Evolutionary conservation across 2,888 invertebrate species (phyloP).

Genomic region (Melangyna quadrimaculata): DNA sequence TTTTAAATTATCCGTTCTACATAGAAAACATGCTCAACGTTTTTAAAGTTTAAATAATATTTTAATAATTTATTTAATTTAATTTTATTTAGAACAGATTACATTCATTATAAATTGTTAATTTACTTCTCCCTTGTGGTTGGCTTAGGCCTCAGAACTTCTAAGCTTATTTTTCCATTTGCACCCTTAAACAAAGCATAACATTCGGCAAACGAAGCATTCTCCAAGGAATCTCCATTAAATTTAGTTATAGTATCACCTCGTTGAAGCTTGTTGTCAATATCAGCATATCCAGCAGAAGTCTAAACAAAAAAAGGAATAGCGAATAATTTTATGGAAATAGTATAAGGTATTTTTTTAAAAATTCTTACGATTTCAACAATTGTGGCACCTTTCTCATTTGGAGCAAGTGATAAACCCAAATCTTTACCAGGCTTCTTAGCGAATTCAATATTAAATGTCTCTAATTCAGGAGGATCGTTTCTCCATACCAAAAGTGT

Average conservation of each 20-base stretch:
- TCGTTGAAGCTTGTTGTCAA: slow-evolving; percentile 93
- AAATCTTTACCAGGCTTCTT: slow-evolving; percentile 94
- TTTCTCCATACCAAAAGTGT: slow-evolving; percentile 91
- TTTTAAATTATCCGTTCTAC: too few relatives aligned
- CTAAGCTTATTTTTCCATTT: slow-evolving; percentile 90
- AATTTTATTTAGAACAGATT: neutral
- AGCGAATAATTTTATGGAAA: neutral
- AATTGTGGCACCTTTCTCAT: slow-evolving; percentile 92
- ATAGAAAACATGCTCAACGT: too few relatives aligned
- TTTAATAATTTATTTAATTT: neutral
- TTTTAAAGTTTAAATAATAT: neutral
- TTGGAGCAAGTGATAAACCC: slow-evolving; percentile 92
- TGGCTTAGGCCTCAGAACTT: slow-evolving; percentile 92
- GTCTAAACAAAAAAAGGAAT: slow-evolving; percentile 83
- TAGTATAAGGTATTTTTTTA: neutral
- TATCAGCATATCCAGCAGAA: slow-evolving; percentile 92
- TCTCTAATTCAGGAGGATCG: slow-evolving; percentile 88
- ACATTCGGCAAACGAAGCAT: slow-evolving; percentile 90
- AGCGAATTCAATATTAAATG: slow-evolving; percentile 90
- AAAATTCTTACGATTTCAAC: slow-evolving; percentile 91
- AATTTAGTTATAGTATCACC: slow-evolving; percentile 95
- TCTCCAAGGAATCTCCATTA: slow-evolving; percentile 91
- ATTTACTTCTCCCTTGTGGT: slow-evolving; percentile 71
- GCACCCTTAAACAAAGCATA: slow-evolving; percentile 94
- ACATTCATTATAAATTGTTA: neutral